Percentiles rank a stretch among this genome's conserved stretches.
phyloP scores from a whole-genome alignment of 2,888 invertebrate species.

The Parelbella ahira region DNA sequence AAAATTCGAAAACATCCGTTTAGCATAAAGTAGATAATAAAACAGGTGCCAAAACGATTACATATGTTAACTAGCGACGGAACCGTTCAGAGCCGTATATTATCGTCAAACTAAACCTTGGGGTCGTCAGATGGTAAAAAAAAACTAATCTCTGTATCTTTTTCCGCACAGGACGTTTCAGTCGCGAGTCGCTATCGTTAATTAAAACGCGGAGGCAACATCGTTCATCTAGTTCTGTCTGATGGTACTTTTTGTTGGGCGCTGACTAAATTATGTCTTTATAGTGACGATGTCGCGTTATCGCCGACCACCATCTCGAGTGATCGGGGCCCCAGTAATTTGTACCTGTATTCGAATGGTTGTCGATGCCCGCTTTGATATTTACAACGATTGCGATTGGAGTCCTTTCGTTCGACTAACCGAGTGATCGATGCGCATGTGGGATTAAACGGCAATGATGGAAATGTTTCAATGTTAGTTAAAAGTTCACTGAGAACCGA shows the following conservation, averaged over 20 bases:
- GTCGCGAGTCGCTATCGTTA: slow-evolving; percentile 59
- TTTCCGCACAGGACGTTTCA: slow-evolving; percentile 58
- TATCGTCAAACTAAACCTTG: slow-evolving; percentile 20
- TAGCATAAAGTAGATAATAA: slow-evolving; percentile 9
- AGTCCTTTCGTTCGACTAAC: slow-evolving; percentile 10
- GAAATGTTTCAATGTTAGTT: no score
- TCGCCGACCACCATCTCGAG: slow-evolving; percentile 65
- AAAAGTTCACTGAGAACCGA: no score
- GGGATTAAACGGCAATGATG: not conserved
- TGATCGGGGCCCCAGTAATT: slow-evolving; percentile 69
- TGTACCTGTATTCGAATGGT: slow-evolving; percentile 68
- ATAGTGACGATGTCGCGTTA: slow-evolving; percentile 65
- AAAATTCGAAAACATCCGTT: slow-evolving; percentile 20
- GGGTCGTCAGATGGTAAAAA: slow-evolving; percentile 30
- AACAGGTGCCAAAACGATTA: slow-evolving; percentile 1
- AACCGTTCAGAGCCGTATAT: slow-evolving; percentile 31
- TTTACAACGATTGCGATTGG: slow-evolving; percentile 30
- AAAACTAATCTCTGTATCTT: slow-evolving; percentile 42
- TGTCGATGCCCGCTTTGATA: slow-evolving; percentile 43
- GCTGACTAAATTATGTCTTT: slow-evolving; percentile 78
- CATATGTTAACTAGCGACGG: slow-evolving; percentile 18
- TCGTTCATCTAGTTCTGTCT: slow-evolving; percentile 70
- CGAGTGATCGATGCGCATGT: slow-evolving; percentile 21
- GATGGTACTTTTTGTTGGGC: slow-evolving; percentile 58
- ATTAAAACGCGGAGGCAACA: slow-evolving; percentile 66